phyloP scores from a whole-genome alignment of 2,888 invertebrate genomes.

The Leptinotarsa rubiginosa region DNA sequence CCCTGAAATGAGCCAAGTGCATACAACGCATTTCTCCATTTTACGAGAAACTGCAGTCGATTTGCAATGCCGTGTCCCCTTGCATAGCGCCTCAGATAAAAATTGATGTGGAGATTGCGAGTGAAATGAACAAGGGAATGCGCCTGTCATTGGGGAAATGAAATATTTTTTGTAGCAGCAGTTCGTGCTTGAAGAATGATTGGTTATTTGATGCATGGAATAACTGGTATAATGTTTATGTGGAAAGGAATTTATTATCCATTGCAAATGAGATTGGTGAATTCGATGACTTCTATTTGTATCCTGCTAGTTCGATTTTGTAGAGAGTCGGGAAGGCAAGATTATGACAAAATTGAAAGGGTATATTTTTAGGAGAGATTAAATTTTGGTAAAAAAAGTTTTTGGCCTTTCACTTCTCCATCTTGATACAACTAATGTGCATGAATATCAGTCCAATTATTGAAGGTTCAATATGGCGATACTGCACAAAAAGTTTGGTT shows the following conservation, averaged over 20 bases:
- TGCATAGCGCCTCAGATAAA: not conserved
- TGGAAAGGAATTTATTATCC: not conserved
- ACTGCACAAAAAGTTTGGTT: too few species aligned
- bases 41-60: conserved; percentile 4
- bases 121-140: conserved; percentile 5
- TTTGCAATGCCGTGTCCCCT: not conserved
- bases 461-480: too few species aligned
- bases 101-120: conserved; percentile 8
- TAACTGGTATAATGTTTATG: not conserved
- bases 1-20: not conserved
- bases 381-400: too few species aligned
- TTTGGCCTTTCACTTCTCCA: too few species aligned
- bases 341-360: too few species aligned
- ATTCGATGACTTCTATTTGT: too few species aligned
- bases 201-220: not conserved
- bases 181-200: conserved; percentile 1
- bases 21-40: conserved; percentile 3
- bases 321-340: too few species aligned
- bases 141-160: conserved; percentile 4
- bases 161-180: not conserved
- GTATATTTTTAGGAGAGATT: too few species aligned
- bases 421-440: too few species aligned
- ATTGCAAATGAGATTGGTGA: not conserved
- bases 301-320: too few species aligned
- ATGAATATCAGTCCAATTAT: too few species aligned